phyloP scores from a whole-genome alignment of 2,797 vertebrate genomes.

The Lindbergichthys nudifrons region DNA sequence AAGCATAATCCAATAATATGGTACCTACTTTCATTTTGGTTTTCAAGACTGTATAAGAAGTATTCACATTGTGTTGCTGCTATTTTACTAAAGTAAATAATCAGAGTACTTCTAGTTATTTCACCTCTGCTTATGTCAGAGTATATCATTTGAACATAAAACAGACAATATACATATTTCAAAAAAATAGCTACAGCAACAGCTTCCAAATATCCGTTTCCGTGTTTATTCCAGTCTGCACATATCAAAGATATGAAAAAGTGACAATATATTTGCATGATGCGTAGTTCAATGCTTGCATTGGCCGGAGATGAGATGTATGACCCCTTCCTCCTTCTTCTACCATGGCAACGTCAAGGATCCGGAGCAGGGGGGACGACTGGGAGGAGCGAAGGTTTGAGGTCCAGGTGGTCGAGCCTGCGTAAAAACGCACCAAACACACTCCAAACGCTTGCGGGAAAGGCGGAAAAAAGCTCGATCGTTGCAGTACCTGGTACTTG shows the following conservation, averaged over 20 bases:
- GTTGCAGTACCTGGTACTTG: conserved; percentile 33
- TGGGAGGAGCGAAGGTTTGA: conserved; percentile 72
- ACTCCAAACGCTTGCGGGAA: conserved; percentile 40
- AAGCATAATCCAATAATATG: no score
- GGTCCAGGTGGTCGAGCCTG: conserved; percentile 76
- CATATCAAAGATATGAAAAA: conserved; percentile 5
- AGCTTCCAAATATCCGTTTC: conserved; percentile 9
- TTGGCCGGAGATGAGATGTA: conserved; percentile 51
- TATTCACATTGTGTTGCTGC: neutral
- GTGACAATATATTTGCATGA: conserved; percentile 7
- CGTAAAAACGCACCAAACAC: conserved; percentile 63
- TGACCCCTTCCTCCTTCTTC: conserved; percentile 38
- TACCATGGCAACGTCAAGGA: conserved; percentile 58
- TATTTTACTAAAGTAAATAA: neutral
- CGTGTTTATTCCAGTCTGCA: neutral
- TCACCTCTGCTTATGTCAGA: neutral
- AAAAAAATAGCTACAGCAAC: neutral
- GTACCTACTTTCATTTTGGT: neutral
- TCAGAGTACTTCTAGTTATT: neutral
- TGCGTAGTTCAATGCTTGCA: neutral
- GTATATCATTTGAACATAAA: neutral
- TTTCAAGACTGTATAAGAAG: no score
- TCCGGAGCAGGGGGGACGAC: conserved; percentile 14
- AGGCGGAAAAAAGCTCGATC: conserved; percentile 9
- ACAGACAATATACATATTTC: no score